phyloP scores from a whole-genome alignment of 2,113 vertebrate species.

The Anguilla japonica region DNA sequence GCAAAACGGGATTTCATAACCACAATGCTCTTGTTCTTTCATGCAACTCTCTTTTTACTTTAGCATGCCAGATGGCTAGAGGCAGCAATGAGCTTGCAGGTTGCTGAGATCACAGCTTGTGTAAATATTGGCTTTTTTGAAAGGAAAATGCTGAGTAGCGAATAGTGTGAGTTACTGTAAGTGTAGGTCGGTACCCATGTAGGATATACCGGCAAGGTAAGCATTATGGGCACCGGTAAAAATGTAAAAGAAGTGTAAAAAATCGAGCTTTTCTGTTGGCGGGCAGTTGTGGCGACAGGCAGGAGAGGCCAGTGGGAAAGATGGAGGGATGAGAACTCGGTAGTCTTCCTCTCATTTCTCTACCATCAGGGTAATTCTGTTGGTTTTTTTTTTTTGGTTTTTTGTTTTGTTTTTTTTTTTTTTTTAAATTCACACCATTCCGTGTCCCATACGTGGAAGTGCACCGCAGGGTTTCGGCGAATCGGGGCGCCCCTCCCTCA shows the following conservation, averaged over 20 bases:
- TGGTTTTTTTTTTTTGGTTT: too few species aligned
- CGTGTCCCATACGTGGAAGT: too few species aligned
- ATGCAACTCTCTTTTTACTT: not conserved
- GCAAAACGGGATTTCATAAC: not conserved
- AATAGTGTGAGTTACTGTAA: not conserved
- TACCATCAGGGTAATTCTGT: not conserved
- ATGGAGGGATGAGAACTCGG: constrained; percentile 41
- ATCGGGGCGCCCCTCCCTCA: too few species aligned
- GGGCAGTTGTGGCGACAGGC: constrained; percentile 32
- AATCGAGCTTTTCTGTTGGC: not conserved
- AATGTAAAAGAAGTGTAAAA: too few species aligned
- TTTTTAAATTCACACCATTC: constrained; percentile 36
- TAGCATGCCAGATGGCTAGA: not conserved
- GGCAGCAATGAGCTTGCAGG: not conserved
- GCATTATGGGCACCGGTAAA: too few species aligned
- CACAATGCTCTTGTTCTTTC: not conserved
- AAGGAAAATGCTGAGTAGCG: not conserved
- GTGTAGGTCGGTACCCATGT: too few species aligned
- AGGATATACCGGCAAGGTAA: too few species aligned
- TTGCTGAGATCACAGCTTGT: not conserved
- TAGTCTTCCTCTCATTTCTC: constrained; percentile 39
- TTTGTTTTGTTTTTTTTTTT: too few species aligned
- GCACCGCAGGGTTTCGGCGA: too few species aligned
- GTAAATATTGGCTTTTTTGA: not conserved
- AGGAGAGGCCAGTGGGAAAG: constrained; percentile 40